Evolutionary conservation across 2,888 invertebrate species (phyloP).

Genomic region (Cremastobaeus sp.): DNA sequence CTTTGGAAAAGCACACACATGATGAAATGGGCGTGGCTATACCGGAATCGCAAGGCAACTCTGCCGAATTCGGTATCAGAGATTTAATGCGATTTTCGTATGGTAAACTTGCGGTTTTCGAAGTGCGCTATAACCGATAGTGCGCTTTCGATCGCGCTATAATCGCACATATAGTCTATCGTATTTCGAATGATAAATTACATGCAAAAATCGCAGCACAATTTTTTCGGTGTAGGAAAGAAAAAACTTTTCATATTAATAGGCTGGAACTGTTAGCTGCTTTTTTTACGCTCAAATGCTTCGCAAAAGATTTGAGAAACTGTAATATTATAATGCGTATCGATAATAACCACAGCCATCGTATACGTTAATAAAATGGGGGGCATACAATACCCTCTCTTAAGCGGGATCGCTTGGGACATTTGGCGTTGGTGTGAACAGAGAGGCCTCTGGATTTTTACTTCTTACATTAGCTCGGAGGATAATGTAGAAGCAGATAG

Average conservation of each 20-base stretch:
- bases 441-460: constrained; percentile 56
- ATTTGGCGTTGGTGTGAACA: constrained; percentile 61
- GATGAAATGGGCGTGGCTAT: too few species aligned
- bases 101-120: too few species aligned
- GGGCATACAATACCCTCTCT: constrained; percentile 41
- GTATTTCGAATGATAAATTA: too few species aligned
- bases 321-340: constrained; percentile 58
- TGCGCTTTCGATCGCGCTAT: too few species aligned
- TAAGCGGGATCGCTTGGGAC: constrained; percentile 43
- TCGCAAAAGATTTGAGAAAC: constrained; percentile 14
- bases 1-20: too few species aligned
- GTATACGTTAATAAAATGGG: constrained; percentile 63
- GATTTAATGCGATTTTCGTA: too few species aligned
- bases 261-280: constrained; percentile 8
- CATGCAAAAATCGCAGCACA: too few species aligned
- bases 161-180: too few species aligned
- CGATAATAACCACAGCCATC: constrained; percentile 63
- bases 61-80: too few species aligned
- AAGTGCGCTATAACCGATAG: too few species aligned
- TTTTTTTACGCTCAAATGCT: constrained; percentile 20
- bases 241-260: constrained; percentile 26
- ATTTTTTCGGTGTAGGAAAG: background rate
- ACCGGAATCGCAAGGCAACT: too few species aligned
- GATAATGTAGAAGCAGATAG: constrained; percentile 63
- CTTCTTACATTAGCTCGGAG: constrained; percentile 59